Evolutionary conservation across 2,797 vertebrate genomes (phyloP), one percentile per base, ranked within the genome.

Genomic region (Danio aesculapii): DNA sequence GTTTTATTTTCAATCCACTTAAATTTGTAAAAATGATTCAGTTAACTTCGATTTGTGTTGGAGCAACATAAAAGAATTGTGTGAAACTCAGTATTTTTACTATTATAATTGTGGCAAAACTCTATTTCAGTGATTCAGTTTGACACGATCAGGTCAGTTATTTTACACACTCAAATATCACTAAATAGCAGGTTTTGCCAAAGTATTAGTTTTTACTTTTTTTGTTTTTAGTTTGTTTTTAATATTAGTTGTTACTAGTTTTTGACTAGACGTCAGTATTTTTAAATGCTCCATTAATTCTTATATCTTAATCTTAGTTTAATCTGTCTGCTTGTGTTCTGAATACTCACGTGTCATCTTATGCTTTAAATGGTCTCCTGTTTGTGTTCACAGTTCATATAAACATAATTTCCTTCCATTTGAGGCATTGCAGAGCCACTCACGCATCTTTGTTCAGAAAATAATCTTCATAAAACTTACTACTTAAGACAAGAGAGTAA

Each of bases 371-470:
- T 47, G 5, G n/a, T 61, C 44, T 61, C 13, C 46, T 61, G n/a
- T 44, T 78, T 7, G 16, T 72, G 57, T 70, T 66, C 68, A 21
- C 9, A 17, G 50, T 49, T 71, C 11, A 61, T 83, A 21, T 81
- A 71, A 76, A 83, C 57, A 81, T 61, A n/a, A 74, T 79, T 81
- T 84, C 72, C 64, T 77, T 10, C 43, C 58, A 49, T 72, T 43
- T 86, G 64, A 86, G 64, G 62, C 43, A 16, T 61, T 72, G 57
- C 66, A 82, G 62, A 79, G 50, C 58, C 72, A 57, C 47, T 62
- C 55, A 30, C 53, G 74, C 72, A 50, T 70, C 41, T 44, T 63
- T 8, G 10, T 17, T 11, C 16, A 19, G 17, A 68, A 30, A 71
- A 62, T 6, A 67, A 82, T 86, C 71, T 63, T 77, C 41, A 58